Percentiles rank a stretch among this genome's conserved stretches.
Conservation (phyloP, 2,797 vertebrate species). For the Pangasius macronema region DNA sequence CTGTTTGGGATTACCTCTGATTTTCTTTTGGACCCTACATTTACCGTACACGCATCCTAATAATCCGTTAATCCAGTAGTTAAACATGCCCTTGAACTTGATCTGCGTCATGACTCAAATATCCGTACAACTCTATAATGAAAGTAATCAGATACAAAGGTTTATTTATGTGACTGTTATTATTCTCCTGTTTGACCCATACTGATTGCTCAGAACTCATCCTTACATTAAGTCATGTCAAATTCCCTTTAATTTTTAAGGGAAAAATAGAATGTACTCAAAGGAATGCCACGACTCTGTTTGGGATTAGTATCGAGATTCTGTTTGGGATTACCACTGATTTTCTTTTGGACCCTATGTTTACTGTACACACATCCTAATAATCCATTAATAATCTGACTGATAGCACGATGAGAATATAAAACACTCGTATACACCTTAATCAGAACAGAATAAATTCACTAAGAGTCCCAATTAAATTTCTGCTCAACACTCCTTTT, state of each 20-base stretch:
- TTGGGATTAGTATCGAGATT: neutral
- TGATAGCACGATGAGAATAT: too few species aligned
- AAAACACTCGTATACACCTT: neutral
- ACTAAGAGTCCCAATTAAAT: neutral
- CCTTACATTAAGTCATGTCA: too few species aligned
- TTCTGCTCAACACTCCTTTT: neutral
- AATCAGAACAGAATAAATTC: neutral
- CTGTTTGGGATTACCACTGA: too few species aligned
- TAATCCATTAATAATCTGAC: neutral
- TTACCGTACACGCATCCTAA: neutral
- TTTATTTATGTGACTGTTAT: too few species aligned
- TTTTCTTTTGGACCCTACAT: neutral
- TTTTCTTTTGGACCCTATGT: neutral
- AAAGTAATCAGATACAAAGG: too few species aligned
- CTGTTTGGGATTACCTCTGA: neutral
- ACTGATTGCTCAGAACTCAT: too few species aligned
- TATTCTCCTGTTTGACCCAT: too few species aligned
- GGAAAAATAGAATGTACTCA: too few species aligned
- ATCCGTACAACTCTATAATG: too few species aligned
- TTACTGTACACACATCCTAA: neutral
- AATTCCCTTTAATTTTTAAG: too few species aligned
- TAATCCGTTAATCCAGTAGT: neutral
- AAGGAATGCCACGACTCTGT: neutral
- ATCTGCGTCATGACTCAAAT: too few species aligned
- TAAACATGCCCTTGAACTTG: too few species aligned